These are phyloP conservation scores for Zenarchopterus dispar DNA, from an alignment of 2,797 vertebrate species.

Conservation along the genomic window DNA sequence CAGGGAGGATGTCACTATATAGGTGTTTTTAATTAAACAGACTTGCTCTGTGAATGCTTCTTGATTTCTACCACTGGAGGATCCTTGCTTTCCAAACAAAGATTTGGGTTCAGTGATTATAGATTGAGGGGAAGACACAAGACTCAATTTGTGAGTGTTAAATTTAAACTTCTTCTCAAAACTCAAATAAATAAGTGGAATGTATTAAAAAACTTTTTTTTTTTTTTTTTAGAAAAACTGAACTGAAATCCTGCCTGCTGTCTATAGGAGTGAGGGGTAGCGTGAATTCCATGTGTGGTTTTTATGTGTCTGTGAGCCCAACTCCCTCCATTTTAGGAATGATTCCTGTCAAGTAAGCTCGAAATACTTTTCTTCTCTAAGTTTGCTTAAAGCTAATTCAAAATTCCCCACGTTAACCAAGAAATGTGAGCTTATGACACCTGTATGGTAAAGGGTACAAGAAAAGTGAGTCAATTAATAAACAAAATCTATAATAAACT, in stretches of 20 bases:
- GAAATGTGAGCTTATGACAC: too few species aligned
- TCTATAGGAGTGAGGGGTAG: conserved; percentile 17
- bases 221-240: conserved; percentile 59
- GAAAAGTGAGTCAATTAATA: too few species aligned
- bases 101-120: conserved; percentile 42
- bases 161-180: conserved; percentile 47
- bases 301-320: conserved; percentile 14
- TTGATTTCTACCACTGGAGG: conserved; percentile 32
- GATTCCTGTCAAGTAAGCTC: conserved; percentile 21
- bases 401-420: too few species aligned
- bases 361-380: too few species aligned
- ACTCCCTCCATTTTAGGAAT: conserved; percentile 32
- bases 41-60: conserved; percentile 31
- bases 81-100: conserved; percentile 21
- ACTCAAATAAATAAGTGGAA: conserved; percentile 58
- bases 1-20: conserved; percentile 12
- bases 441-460: too few species aligned
- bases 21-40: conserved; percentile 47
- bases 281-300: conserved; percentile 18
- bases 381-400: too few species aligned
- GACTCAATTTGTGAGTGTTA: conserved; percentile 48
- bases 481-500: too few species aligned
- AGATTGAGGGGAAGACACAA: conserved; percentile 31
- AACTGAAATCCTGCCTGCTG: conserved; percentile 43
- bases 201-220: conserved; percentile 58